Evolutionary conservation across 2,797 vertebrate genomes (phyloP).

Genomic region (Chelonia mydas): DNA sequence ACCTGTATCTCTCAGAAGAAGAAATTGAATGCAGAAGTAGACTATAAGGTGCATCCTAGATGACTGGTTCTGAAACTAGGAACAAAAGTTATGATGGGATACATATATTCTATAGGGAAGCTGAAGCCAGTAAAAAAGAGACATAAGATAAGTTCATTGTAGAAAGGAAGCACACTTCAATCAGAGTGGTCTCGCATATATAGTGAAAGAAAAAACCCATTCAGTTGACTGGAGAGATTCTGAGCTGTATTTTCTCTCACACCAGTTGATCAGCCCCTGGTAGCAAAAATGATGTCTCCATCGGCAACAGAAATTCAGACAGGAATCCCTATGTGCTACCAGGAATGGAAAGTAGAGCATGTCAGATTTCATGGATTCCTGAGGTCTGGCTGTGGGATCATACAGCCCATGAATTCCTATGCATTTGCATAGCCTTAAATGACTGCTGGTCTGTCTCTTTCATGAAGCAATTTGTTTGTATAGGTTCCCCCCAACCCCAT

Average conservation of each 20-base stretch:
- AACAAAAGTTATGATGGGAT: neutral
- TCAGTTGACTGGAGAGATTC: neutral
- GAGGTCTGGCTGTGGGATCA: neutral
- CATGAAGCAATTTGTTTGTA: neutral
- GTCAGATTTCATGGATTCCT: neutral
- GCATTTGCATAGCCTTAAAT: neutral
- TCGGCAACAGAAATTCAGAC: neutral
- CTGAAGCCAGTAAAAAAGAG: neutral
- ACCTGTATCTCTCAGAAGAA: neutral
- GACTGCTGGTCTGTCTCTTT: neutral
- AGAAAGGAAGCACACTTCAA: neutral
- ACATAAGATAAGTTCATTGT: neutral
- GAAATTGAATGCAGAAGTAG: neutral
- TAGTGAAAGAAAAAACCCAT: neutral
- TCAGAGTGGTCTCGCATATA: neutral
- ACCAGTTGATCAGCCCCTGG: neutral
- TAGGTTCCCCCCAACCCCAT: neutral
- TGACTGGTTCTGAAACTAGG: neutral
- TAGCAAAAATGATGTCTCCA: neutral
- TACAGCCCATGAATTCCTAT: accelerated
- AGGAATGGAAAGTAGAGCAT: neutral
- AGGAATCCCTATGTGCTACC: neutral
- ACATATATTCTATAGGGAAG: neutral
- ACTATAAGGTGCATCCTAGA: neutral
- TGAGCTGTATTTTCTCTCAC: neutral